phyloP scores from a whole-genome alignment of 2,113 vertebrate species.

The Polyodon spathula region DNA sequence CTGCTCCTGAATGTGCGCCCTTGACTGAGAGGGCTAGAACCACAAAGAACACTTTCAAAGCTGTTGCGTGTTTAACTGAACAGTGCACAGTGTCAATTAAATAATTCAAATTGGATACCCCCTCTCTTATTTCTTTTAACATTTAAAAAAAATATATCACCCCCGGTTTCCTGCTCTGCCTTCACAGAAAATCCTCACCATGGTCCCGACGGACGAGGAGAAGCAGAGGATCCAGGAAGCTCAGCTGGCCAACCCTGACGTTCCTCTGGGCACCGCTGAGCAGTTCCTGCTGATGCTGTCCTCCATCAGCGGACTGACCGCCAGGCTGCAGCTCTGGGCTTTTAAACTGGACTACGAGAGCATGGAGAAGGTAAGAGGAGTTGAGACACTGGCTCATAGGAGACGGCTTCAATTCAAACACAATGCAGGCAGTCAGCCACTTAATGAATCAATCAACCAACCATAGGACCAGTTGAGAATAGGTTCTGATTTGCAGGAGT shows the following conservation, averaged over 20 bases:
- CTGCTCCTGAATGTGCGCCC: no score
- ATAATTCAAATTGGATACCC: no score
- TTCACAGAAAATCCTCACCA: slow-evolving; percentile 87
- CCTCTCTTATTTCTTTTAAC: no score
- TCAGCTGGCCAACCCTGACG: slow-evolving; percentile 73
- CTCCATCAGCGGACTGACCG: slow-evolving; percentile 73
- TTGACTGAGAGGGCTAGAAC: no score
- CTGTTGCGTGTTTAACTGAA: no score
- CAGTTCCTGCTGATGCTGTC: slow-evolving; percentile 80
- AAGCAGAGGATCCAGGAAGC: slow-evolving; percentile 90
- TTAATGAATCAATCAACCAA: no score
- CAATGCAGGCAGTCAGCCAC: no score
- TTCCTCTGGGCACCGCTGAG: slow-evolving; percentile 81
- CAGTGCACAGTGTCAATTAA: no score
- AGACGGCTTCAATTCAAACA: no score
- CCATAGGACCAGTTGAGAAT: no score
- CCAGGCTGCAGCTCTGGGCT: slow-evolving; percentile 88
- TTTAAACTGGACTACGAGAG: slow-evolving; percentile 90
- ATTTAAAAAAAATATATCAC: background rate
- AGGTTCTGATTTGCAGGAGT: no score
- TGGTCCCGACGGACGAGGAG: slow-evolving; percentile 87
- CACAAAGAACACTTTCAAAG: background rate
- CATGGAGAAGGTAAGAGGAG: slow-evolving; percentile 73
- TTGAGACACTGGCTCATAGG: no score
- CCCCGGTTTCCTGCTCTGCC: background rate